Base-by-base conservation (phyloP, 2,113 vertebrate genomes). In the Bungarus multicinctus region DNA sequence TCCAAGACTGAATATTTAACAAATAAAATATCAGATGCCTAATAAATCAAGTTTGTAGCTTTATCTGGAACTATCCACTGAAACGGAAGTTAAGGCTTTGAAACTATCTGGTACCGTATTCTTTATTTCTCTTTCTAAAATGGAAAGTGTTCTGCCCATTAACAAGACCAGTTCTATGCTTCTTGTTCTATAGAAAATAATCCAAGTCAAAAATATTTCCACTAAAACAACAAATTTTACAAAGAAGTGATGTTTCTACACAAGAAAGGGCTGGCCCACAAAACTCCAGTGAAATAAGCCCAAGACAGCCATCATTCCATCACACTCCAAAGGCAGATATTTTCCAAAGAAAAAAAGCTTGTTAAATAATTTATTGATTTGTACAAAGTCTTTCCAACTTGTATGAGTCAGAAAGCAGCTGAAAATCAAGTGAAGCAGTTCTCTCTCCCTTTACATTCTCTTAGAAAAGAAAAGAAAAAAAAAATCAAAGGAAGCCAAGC, bases 301-400 rank as follows among this genome's bases (percentile, higher is more conserved):
- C 25, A 89, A 23, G 25, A 20, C 43, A 94, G 22, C 1, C 9
- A 25, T n/a, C 9, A 14, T 27, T 45, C 25, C 52, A 30, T 30
- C 30, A 12, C 74, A 91, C 10, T 50, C 47, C 90, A 52, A 53
- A 2, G 50, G 55, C 34, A n/a, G 88, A 85, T 91, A 0, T 10
- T 4, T 53, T 20, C 87, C 90, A 12, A 85, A 94, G 88, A 30
- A 97, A 93, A 50, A 52, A 96, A 97, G 98, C 97, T 98, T 98
- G 98, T 99, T 99, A 99, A 99, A 99, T 99, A 99, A 99, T 99
- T 99, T 99, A 99, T 99, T 99, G 97, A 98, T 98, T 96, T 98
- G 98, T 98, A 99, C 98, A 98, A 99, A 98, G 97, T 97, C 97
- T 97, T 97, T 97, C 95, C 97, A 97, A 96, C 97, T 50, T 95